Evolutionary conservation across 2,888 invertebrate genomes (phyloP).

Genomic region (Tiliacea citrago): DNA sequence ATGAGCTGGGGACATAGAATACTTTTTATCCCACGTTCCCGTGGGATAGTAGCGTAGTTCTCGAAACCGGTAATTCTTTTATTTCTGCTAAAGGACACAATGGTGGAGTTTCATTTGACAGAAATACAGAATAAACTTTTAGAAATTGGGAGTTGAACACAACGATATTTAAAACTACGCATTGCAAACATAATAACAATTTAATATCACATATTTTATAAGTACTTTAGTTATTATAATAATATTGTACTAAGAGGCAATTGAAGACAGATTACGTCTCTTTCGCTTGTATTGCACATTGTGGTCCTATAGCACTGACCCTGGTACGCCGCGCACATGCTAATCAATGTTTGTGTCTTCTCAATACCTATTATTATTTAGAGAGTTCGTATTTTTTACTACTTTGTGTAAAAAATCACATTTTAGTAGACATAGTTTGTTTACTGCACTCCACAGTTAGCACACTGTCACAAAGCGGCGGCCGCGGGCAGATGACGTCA

Average conservation of each 20-base stretch:
- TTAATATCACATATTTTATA: conserved; percentile 11
- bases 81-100: neutral
- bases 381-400: neutral
- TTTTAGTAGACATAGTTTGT: conserved; percentile 30
- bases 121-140: too few relatives aligned
- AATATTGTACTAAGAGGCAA: neutral
- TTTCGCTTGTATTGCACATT: neutral
- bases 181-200: neutral
- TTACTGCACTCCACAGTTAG: neutral
- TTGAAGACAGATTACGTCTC: neutral
- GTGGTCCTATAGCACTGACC: neutral
- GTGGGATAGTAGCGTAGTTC: too few relatives aligned
- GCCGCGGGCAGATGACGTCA: conserved; percentile 52
- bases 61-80: neutral
- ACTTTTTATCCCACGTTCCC: too few relatives aligned
- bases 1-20: too few relatives aligned
- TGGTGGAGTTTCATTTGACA: neutral
- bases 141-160: too few relatives aligned
- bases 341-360: neutral
- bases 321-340: neutral
- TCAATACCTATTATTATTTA: too few relatives aligned
- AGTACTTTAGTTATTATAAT: conserved; percentile 1
- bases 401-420: conserved; percentile 26
- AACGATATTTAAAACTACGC: neutral
- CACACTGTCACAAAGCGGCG: conserved; percentile 9